phyloP scores from a whole-genome alignment of 2,797 vertebrate genomes.

The Synaphobranchus kaupii region DNA sequence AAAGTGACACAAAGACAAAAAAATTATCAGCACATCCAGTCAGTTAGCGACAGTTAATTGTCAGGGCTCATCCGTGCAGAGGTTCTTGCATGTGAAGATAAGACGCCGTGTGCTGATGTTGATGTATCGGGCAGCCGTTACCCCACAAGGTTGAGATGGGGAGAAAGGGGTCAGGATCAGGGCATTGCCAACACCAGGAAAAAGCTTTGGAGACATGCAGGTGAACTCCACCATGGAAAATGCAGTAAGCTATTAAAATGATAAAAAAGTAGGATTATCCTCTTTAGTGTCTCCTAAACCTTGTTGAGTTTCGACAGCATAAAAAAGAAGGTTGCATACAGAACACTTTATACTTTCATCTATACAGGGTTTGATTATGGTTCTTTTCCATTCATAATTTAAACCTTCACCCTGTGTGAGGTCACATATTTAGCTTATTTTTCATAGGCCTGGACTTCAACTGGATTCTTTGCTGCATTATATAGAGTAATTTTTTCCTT shows the following conservation, averaged over 20 bases:
- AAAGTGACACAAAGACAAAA: not conserved
- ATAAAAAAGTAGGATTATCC: not conserved
- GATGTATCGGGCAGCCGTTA: not conserved
- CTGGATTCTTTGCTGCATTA: not conserved
- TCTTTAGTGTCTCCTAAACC: not conserved
- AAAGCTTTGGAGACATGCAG: not conserved
- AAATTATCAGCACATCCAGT: slow-evolving; percentile 4
- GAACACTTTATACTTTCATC: not conserved
- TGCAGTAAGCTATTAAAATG: not conserved
- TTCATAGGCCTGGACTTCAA: not conserved
- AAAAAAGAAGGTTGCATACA: not conserved
- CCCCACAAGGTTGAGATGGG: slow-evolving; percentile 11
- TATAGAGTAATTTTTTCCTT: not conserved
- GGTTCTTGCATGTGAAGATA: not conserved
- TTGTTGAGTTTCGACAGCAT: not conserved
- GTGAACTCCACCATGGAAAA: not conserved
- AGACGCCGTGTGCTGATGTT: not conserved
- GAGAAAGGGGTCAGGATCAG: not conserved
- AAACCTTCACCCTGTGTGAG: not conserved
- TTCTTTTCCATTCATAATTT: not conserved
- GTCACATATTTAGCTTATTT: slow-evolving; percentile 1
- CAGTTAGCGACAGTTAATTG: slow-evolving; percentile 16
- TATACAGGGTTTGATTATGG: not conserved
- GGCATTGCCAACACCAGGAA: not conserved
- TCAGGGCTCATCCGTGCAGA: slow-evolving; percentile 2